phyloP scores from a whole-genome alignment of 1,140 invertebrate genomes.

The Daktulosphaira vitifoliae region DNA sequence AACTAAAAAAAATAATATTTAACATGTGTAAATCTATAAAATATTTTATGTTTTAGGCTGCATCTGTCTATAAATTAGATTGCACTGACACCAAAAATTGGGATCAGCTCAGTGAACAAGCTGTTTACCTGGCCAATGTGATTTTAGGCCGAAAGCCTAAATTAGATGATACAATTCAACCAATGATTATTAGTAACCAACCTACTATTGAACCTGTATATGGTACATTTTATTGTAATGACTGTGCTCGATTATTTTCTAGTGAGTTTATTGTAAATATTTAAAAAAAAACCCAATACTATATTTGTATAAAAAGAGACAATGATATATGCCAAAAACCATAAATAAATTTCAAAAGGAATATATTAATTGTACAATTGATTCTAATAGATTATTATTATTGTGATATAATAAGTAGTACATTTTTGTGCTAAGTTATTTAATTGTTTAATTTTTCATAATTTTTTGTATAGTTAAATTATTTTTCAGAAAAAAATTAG shows the following conservation, averaged over 20 bases:
- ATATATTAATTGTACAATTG: too few species aligned
- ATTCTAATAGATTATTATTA: too few species aligned
- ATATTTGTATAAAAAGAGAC: too few species aligned
- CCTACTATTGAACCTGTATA: background rate
- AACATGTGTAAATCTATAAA: background rate
- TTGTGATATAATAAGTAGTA: too few species aligned
- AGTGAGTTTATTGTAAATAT: too few species aligned
- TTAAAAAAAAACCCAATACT: too few species aligned
- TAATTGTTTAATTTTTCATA: too few species aligned
- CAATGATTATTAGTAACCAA: background rate
- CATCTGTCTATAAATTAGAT: conserved; percentile 3
- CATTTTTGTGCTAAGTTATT: too few species aligned
- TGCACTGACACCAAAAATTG: background rate
- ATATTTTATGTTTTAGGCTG: background rate
- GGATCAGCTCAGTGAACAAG: conserved; percentile 5
- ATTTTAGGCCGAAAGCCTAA: background rate
- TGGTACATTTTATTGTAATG: conserved; percentile 6
- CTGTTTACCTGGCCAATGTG: background rate
- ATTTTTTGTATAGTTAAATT: too few species aligned
- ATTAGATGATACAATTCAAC: background rate
- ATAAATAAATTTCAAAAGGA: too few species aligned
- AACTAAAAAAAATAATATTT: background rate
- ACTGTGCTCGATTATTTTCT: conserved; percentile 10
- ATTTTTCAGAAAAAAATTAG: too few species aligned
- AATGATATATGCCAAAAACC: too few species aligned